These are phyloP conservation scores for Sardina pilchardus DNA, from an alignment of 2,113 vertebrate genomes.

Conservation along the genomic window DNA sequence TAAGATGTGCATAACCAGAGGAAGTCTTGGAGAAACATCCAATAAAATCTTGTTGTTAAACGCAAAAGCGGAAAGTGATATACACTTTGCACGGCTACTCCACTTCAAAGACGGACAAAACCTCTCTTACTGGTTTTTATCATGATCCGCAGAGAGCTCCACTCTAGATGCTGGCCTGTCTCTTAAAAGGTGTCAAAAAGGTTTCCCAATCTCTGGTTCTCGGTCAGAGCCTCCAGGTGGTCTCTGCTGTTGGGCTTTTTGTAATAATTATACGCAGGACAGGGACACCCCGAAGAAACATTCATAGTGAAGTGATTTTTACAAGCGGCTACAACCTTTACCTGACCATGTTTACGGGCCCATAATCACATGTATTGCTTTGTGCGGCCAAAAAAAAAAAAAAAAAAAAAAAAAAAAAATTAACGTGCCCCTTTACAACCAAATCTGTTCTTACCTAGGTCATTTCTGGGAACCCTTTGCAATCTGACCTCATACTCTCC, in stretches of 20 bases:
- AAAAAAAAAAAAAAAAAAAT: neutral
- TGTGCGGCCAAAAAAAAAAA: neutral
- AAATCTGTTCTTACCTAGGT: neutral
- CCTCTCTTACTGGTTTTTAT: neutral
- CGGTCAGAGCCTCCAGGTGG: neutral
- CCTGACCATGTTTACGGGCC: slow-evolving; percentile 9
- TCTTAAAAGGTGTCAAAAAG: neutral
- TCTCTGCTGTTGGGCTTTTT: neutral
- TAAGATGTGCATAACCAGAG: neutral
- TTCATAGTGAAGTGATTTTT: slow-evolving; percentile 9
- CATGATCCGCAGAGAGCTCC: neutral
- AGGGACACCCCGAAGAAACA: neutral
- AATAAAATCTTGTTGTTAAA: neutral
- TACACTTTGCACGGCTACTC: too few species aligned
- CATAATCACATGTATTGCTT: neutral
- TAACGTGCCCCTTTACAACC: neutral
- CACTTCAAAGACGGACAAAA: neutral
- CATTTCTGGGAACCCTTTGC: neutral
- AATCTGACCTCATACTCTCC: slow-evolving; percentile 6
- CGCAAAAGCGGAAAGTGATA: neutral
- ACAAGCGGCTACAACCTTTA: slow-evolving; percentile 7
- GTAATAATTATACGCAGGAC: neutral
- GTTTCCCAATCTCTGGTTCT: neutral
- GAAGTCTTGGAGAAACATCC: neutral
- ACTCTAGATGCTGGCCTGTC: neutral